Evolutionary conservation across 2,797 vertebrate species (phyloP), one percentile per base, ranked within the genome.

Genomic region (Pipistrellus pipistrellus): DNA sequence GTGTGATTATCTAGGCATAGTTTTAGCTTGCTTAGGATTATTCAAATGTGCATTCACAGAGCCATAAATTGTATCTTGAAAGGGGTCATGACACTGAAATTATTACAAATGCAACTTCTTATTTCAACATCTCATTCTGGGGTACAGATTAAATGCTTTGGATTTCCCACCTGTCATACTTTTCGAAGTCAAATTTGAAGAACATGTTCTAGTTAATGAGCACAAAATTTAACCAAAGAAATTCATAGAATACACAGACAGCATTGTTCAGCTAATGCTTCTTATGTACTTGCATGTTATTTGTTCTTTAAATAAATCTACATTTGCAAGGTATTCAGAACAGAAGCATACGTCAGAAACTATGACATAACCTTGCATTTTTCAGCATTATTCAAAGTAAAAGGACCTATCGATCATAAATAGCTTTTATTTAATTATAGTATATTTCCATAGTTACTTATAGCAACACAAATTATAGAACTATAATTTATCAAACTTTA

Each of bases 401-500:
- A 87, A 96, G 51, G 35, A 97, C 6, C 32, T 85, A 64, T 91
- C 48, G 88, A 53, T 96, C 51, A 59, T 96, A 91, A 97, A 91
- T 92, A 48, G 4, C 66, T 96, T 87, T 90, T 35, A 96, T 97
- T 95, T 80, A 97, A 91, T 96, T 64, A 20, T 78, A 59, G 20
- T 21, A 44, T 32, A 0, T 71, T 38, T 46, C 30, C 2, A 44
- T 73, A 73, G 59, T 73, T 27, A 72, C 20, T 81, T 95, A 62
- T 88, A 53, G 32, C 44, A 83, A 81, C 21, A 66, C 17, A 20
- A 4, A 76, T 91, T 0, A 11, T 64, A 95, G 46, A 88, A 15
- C 82, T 69, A 62, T 81, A 93, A 75, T 32, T 93, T 93, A 90
- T 97, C 62, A 88, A 95, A 78, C 41, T 84, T 95, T 89, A 96